Evolutionary conservation across 2,113 vertebrate genomes (phyloP).

Genomic region (Callipepla squamata): DNA sequence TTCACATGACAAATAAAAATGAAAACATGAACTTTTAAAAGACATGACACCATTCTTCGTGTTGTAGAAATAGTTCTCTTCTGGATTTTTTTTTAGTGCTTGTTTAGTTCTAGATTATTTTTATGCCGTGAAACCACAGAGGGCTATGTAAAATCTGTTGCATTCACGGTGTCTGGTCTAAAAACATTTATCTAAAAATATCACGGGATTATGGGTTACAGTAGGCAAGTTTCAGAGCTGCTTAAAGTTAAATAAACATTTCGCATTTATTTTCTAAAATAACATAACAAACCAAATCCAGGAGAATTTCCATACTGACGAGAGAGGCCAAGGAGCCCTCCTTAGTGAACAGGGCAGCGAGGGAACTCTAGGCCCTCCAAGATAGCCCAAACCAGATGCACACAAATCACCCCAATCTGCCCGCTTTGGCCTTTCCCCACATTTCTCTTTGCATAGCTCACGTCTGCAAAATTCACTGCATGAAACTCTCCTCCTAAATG

Average conservation of each 20-base stretch:
- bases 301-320: background rate
- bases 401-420: background rate
- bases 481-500: background rate
- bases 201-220: conserved; percentile 43
- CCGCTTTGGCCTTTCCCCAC: background rate
- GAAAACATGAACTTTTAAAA: conserved; percentile 28
- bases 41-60: background rate
- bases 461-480: background rate
- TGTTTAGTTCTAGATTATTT: conserved; percentile 52
- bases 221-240: conserved; percentile 18
- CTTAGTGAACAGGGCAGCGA: background rate
- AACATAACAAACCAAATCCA: background rate
- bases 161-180: conserved; percentile 24
- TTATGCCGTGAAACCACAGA: conserved; percentile 54
- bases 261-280: conserved; percentile 34
- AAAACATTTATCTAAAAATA: conserved; percentile 58
- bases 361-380: background rate
- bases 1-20: conserved; percentile 18
- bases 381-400: background rate
- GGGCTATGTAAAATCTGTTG: background rate
- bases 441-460: background rate
- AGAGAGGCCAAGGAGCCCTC: background rate
- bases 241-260: conserved; percentile 26
- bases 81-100: conserved; percentile 6
- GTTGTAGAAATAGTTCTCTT: conserved; percentile 16